A percentile compares a stretch with the other conserved stretches of the same genome.
Evolutionary conservation across 2,797 vertebrate genomes (phyloP).

Genomic region (Brachyrhaphis roseni): DNA sequence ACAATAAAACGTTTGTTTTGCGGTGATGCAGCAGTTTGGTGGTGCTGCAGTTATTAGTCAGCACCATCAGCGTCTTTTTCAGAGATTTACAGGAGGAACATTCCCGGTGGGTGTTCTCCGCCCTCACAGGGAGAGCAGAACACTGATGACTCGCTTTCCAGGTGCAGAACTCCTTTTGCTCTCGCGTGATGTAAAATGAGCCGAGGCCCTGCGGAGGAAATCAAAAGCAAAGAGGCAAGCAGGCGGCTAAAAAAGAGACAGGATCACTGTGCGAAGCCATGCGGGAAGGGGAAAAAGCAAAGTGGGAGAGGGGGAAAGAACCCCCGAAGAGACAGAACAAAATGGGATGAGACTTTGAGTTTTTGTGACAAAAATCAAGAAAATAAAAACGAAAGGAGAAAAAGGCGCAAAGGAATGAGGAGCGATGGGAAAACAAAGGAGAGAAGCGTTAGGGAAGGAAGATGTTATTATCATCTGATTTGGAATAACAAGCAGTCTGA

Average conservation of each 20-base stretch:
- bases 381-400: not conserved
- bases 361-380: not conserved
- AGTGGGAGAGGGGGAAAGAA: not conserved
- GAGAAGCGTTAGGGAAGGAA: not conserved
- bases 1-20: not conserved
- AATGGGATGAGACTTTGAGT: slow-evolving; percentile 11
- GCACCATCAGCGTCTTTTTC: not conserved
- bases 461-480: not conserved
- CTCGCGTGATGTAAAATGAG: not conserved
- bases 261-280: not conserved
- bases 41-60: not conserved
- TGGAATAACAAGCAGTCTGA: slow-evolving; percentile 27
- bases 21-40: not conserved
- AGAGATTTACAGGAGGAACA: not conserved
- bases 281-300: not conserved
- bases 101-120: not conserved
- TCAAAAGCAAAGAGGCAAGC: slow-evolving; percentile 15
- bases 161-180: not conserved
- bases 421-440: no score
- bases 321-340: slow-evolving; percentile 32
- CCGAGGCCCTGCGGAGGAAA: slow-evolving; percentile 16
- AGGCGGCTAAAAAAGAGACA: slow-evolving; percentile 5
- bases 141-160: not conserved
- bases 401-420: not conserved
- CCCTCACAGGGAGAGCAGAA: not conserved